phyloP scores from a whole-genome alignment of 2,113 vertebrate species.

The Lichenostomus cassidix region DNA sequence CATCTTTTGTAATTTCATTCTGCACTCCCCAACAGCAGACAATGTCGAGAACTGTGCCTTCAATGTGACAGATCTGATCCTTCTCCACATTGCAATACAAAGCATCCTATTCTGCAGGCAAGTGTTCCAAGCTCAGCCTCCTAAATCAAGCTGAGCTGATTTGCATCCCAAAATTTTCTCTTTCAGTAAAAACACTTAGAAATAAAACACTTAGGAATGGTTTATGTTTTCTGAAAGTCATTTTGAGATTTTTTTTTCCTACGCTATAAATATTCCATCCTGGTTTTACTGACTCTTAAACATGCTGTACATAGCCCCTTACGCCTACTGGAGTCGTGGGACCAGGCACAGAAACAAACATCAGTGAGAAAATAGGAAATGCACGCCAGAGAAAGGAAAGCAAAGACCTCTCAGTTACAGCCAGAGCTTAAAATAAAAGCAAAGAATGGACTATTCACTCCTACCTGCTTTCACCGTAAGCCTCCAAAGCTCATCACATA shows the following conservation, averaged over 20 bases:
- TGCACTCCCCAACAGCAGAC: background rate
- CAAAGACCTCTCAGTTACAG: background rate
- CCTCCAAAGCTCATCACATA: background rate
- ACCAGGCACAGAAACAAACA: background rate
- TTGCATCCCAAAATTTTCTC: background rate
- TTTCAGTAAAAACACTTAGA: background rate
- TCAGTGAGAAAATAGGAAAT: background rate
- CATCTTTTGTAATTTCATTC: background rate
- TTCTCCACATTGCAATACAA: background rate
- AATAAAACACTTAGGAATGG: background rate
- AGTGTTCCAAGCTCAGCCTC: background rate
- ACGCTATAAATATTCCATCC: background rate
- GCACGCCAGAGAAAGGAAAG: background rate
- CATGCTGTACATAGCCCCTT: background rate
- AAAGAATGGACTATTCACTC: background rate
- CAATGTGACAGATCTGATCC: background rate
- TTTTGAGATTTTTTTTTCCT: background rate
- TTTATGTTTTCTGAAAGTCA: background rate
- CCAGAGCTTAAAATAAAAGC: background rate
- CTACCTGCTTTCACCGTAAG: background rate
- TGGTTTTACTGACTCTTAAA: background rate
- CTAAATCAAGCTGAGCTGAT: background rate
- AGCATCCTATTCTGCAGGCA: background rate
- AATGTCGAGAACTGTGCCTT: background rate
- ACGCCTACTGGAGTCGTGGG: background rate